These are phyloP conservation scores for Charanyca ferruginea DNA, from an alignment of 2,888 invertebrate species.

Conservation along the genomic window DNA sequence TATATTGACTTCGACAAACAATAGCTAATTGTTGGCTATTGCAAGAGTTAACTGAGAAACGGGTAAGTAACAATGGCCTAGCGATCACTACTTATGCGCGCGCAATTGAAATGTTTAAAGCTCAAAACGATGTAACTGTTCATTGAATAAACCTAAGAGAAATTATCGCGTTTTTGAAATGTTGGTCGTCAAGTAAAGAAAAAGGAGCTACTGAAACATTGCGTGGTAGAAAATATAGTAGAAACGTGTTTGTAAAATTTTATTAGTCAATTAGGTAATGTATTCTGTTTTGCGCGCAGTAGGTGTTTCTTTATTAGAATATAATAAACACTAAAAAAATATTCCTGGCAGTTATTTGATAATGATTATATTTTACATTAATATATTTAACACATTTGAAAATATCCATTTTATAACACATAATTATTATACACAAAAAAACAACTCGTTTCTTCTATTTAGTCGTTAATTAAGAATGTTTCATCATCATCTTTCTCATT, in stretches of 20 bases:
- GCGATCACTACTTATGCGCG: slow-evolving; percentile 60
- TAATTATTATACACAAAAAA: slow-evolving; percentile 51
- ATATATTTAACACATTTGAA: slow-evolving; percentile 39
- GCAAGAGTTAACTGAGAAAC: slow-evolving; percentile 62
- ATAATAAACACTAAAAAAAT: slow-evolving; percentile 18
- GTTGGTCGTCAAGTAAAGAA: slow-evolving; percentile 25
- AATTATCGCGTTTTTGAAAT: slow-evolving; percentile 45
- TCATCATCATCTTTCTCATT: slow-evolving; percentile 59
- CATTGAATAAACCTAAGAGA: slow-evolving; percentile 43
- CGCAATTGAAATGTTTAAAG: slow-evolving; percentile 60
- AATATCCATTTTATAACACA: slow-evolving; percentile 46
- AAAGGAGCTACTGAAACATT: slow-evolving; percentile 10
- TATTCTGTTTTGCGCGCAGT: not conserved
- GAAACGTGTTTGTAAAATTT: not conserved
- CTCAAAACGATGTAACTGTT: slow-evolving; percentile 58
- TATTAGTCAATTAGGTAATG: not conserved
- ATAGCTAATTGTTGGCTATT: slow-evolving; percentile 66
- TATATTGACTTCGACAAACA: slow-evolving; percentile 62
- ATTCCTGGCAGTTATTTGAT: slow-evolving; percentile 9
- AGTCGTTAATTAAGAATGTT: slow-evolving; percentile 65
- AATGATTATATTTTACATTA: slow-evolving; percentile 34
- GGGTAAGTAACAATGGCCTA: slow-evolving; percentile 59
- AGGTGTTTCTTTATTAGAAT: slow-evolving; percentile 19
- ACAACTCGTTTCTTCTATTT: slow-evolving; percentile 54
- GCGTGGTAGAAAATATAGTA: slow-evolving; percentile 11